Evolutionary conservation across 2,113 vertebrate species (phyloP), one percentile per base, ranked within the genome.

Genomic region (Gulo gulo): DNA sequence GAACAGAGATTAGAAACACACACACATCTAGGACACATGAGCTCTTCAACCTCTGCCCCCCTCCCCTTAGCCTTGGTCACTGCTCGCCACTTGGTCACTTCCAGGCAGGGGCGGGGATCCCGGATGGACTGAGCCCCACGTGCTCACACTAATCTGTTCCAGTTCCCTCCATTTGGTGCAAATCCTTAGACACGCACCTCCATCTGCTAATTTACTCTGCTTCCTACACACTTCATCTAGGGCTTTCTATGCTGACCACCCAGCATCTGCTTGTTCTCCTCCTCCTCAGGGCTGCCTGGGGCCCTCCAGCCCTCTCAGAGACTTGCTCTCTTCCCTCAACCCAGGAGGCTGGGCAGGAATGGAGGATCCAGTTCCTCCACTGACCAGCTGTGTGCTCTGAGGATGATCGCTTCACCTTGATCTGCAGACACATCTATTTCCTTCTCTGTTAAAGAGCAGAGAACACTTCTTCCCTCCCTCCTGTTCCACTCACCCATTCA

Each of bases 331-430:
- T 34, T n/a, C 45, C 45, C 23, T 63, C 29, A n/a, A 1, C 76
- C 39, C 47, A 26, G 74, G 23, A 61, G 7, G 45, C 10, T 4
- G 0, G 76, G 16, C 4, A 0, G 11, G 2, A 5, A 6, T 59
- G 34, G 47, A 36, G 50, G 31, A 55, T 76, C 86, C 18, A 5
- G 71, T 57, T 61, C 34, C 93, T 26, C 42, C 5, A 1, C 34
- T 11, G 26, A 59, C 31, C 34, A 52, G 55, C 47, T 31, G 14
- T 18, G 15, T 21, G 55, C 31, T 82, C 39, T 39, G 55, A 31
- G 21, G 34, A 34, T 29, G n/a, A 79, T 23, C 21, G 0, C 23
- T 34, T 24, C 7, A 29, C 45, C 24, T 31, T 69, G 67, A 23
- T 31, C 45, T 57, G 6, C 57, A 69, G 21, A 84, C 0, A 1